Evolutionary conservation across 2,113 vertebrate genomes (phyloP), one percentile per base, ranked within the genome.

Genomic region (Rhineura floridana): DNA sequence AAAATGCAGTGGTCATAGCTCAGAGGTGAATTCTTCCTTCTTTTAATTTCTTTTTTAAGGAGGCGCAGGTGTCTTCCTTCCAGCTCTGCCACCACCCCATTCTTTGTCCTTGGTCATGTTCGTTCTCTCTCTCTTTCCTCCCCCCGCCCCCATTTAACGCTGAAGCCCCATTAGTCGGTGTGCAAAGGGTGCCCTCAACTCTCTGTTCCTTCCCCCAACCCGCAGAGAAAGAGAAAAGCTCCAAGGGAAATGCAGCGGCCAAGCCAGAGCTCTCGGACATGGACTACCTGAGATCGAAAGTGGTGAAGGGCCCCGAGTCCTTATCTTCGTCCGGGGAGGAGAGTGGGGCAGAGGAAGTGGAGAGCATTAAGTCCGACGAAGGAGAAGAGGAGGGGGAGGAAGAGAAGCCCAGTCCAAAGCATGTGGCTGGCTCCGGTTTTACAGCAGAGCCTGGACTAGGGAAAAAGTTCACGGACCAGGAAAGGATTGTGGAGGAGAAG

Each of bases 241-340:
- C 12, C 0, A 19, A 36, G 4, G 91, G 90, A 8, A 96, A 94
- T 73, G 90, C 94, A 19, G 97, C 97, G 0, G 70, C 70, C 25
- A 93, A 85, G 79, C 95, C 96, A 85, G 96, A 91, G 9, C 94
- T 99, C 69, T 99, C 98, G 0, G 99, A 99, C 92, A 98, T 99
- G 98, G 98, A 99, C 6, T 99, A 99, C 94, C 96, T 99, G 92
- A 98, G 97, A 65, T 98, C 98, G 42, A 99, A 99, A 94, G 92
- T 98, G 92, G 97, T 98, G 89, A 87, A 77, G 85, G 94, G 94
- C 0, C 55, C 33, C 0, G 70, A 44, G n/a, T 86, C 83, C 39
- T 86, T 69, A 0, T 50, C 82, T 0, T 95, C 94, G 1, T 96
- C 92, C 8, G 0, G 86, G 6, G 93, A 86, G 1, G 93, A 94